Base-by-base conservation (phyloP, 2,113 vertebrate genomes). In the Phylloscopus whistleri region DNA sequence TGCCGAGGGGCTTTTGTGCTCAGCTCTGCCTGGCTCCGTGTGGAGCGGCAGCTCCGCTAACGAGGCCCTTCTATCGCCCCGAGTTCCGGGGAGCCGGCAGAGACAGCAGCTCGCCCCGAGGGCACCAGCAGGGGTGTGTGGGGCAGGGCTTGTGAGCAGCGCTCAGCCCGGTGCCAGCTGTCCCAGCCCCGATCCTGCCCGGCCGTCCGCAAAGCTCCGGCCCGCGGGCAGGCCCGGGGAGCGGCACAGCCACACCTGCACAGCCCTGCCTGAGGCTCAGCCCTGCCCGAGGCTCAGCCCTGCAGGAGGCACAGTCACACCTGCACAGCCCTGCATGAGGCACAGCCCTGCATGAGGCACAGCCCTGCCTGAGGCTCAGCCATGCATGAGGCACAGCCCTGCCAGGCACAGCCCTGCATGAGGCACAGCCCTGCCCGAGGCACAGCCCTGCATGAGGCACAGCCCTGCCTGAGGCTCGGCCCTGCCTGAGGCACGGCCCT, bases 241-340 rank as follows among this genome's bases (percentile, higher is more conserved):
- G 76, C 41, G n/a, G 37, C 55, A 27, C 1, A 3, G 59, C 59
- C 56, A 33, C 7, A 11, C 33, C 9, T 1, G 0, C 8, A 9
- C 60, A 6, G 4, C 22, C 0, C 2, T 22, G 43, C 8, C 64
- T 8, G 52, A 52, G 72, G 77, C 16, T 35, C 60, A 26, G 33
- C 33, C 56, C 6, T 0, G 0, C 51, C 8, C 10, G 37, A 37
- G 8, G 37, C 37, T 37, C 37, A 37, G 37, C 37, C 37, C 37
- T 37, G 37, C 37, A 37, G 8, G 37, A 37, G 37, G 37, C 37
- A 9, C 37, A 37, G 3, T 21, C 0, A 2, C 22, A 37, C 8
- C 60, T 10, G 52, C n/a, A n/a, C 37, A 37, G 37, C 37, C 37
- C 37, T 37, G 37, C 37, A 8, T 10, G 37, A 37, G 37, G 37